A percentile compares a stretch with the other conserved stretches of the same genome.
Evolutionary conservation across 1,140 invertebrate species (phyloP).

Genomic region (Drosophila kepulauana): DNA sequence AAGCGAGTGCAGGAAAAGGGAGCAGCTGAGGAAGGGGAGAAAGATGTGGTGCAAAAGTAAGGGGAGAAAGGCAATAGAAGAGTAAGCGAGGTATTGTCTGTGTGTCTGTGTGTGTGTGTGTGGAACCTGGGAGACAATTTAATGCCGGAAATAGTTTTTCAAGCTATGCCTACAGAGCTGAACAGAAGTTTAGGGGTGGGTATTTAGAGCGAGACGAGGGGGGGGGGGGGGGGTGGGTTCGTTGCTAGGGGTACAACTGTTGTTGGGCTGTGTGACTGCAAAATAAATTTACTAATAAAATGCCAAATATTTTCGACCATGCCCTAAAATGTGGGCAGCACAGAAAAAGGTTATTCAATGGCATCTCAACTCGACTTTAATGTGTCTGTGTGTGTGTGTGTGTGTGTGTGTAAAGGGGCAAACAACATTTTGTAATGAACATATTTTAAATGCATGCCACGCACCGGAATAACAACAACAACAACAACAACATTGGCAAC

Average conservation of each 20-base stretch:
- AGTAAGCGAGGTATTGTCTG: conserved; percentile 1
- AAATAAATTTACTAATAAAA: conserved; percentile 75
- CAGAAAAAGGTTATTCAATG: conserved; percentile 21
- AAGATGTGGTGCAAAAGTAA: background rate
- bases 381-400: conserved; percentile 17
- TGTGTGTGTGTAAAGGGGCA: conserved; percentile 39
- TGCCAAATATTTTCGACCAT: conserved; percentile 47
- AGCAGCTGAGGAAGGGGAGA: background rate
- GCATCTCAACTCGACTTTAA: conserved; percentile 2
- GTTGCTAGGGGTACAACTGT: background rate
- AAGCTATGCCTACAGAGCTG: conserved; percentile 27
- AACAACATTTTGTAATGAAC: conserved; percentile 69
- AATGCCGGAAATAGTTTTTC: conserved; percentile 72
- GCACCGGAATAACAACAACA: conserved; percentile 46
- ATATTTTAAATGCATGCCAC: conserved; percentile 75
- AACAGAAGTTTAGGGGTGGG: background rate
- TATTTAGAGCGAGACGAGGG: background rate
- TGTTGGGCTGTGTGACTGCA: conserved; percentile 37
- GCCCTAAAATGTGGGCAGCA: background rate
- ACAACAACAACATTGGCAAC: conserved; percentile 35
- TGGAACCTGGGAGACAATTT: conserved; percentile 49
- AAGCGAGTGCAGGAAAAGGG: background rate
- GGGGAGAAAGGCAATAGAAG: background rate
- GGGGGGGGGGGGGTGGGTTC: background rate
- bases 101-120: background rate